Evolutionary conservation across 2,797 vertebrate species (phyloP).

Genomic region (Rhinella marina): DNA sequence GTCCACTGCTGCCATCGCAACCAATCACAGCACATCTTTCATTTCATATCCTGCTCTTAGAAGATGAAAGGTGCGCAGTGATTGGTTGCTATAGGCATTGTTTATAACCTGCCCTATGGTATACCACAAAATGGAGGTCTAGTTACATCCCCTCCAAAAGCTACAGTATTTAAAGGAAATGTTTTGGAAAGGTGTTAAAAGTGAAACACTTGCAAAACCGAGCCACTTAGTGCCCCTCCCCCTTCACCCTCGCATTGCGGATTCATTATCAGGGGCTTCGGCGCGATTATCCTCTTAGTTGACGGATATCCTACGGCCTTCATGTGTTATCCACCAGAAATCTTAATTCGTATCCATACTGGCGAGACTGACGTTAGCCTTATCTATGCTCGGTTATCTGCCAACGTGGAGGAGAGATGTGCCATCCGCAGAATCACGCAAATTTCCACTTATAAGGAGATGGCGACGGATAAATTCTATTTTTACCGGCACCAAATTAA

Average conservation of each 20-base stretch:
- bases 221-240: not conserved
- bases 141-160: not conserved
- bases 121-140: too few species aligned
- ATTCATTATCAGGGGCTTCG: not conserved
- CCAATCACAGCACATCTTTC: too few species aligned
- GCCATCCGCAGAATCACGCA: not conserved
- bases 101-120: too few species aligned
- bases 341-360: not conserved
- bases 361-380: not conserved
- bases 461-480: conserved; percentile 17
- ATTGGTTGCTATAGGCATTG: too few species aligned
- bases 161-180: not conserved
- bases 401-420: not conserved
- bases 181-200: not conserved
- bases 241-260: not conserved
- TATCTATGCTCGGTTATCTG: not conserved
- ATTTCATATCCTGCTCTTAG: too few species aligned
- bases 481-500: not conserved
- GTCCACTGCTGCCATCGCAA: too few species aligned
- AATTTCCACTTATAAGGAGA: conserved; percentile 51
- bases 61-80: too few species aligned
- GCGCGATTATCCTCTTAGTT: not conserved
- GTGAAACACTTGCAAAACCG: not conserved
- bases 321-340: not conserved
- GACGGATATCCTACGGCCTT: not conserved